These are phyloP conservation scores for Timandra comae DNA, from an alignment of 2,888 invertebrate species.

Conservation along the genomic window DNA sequence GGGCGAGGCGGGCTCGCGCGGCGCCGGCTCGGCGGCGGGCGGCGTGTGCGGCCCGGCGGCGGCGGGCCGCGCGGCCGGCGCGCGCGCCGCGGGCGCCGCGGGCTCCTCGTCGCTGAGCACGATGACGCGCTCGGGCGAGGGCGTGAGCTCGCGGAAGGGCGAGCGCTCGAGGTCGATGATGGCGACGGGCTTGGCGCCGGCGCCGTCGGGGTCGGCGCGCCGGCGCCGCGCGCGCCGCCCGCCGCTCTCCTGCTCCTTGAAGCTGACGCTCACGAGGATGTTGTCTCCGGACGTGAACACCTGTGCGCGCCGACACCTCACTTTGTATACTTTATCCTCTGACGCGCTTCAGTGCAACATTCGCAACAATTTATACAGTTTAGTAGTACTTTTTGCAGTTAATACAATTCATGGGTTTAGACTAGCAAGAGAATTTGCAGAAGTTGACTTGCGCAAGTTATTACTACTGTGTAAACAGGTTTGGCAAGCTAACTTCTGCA, in stretches of 20 bases:
- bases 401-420: no score
- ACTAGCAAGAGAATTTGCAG: no score
- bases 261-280: constrained; percentile 94
- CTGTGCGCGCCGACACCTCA: constrained; percentile 7
- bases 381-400: no score
- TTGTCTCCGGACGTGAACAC: constrained; percentile 95
- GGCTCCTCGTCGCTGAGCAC: constrained; percentile 88
- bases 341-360: background rate
- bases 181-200: constrained; percentile 85
- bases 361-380: background rate
- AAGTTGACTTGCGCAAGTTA: no score
- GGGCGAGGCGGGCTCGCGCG: constrained; percentile 77
- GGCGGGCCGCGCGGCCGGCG: constrained; percentile 22
- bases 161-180: constrained; percentile 91
- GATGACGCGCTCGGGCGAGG: constrained; percentile 88
- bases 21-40: constrained; percentile 75
- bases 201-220: constrained; percentile 68
- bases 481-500: no score
- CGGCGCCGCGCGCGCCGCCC: constrained; percentile 28
- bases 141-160: constrained; percentile 88
- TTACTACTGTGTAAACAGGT: no score
- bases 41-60: constrained; percentile 71
- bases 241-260: constrained; percentile 80
- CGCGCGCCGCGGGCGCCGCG: constrained; percentile 26
- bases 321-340: background rate